Base-by-base conservation (phyloP, 1,140 invertebrate species). In the Papilio dardanus region DNA sequence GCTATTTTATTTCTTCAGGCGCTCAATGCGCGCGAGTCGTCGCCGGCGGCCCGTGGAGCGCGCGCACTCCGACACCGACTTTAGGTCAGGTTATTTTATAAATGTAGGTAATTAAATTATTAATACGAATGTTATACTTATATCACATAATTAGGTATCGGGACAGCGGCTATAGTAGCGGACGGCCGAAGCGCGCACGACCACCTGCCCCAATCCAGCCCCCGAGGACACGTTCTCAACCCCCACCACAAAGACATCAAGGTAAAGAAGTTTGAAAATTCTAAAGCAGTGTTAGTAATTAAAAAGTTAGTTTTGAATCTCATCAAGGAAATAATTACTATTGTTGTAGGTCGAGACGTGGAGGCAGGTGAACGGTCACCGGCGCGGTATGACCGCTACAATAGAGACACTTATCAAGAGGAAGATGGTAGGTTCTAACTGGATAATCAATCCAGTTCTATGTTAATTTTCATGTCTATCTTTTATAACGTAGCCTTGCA, bases 11-110 rank as follows among this genome's bases (percentile, higher is more conserved):
- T 40, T 94, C 92, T 4, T 94, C 80, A 94, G 95, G 80, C 93
- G 96, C 79, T 96, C 96, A 6, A 94, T 96, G 37, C 94, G 97
- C 62, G 94, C 94, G 33, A 97, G 96, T 76, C 83, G 90, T 12
- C 83, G 89, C 6, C 79, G 85, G 24, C 82, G 87, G 68, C 90
- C 81, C 0, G 78, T 92, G 2, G 90, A 92, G 66, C 86, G 95
- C 88, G 90, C 94, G 74, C 88, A 95, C 67, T 95, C 94, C 3
- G 94, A 95, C 83, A 94, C 94, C 0, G 94, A 95, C 66, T 89
- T 87, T 79, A 90, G 93, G 92, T 91, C 74, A 58, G 71, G 10
- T 19, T 21, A 66, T n/a, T 66, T 2, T 8, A 6, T 14, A 31
- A 40, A 46, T 7, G 14, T 65, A 14, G 16, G 31, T 67, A 10